Percentiles rank a stretch among this genome's conserved stretches.
phyloP scores from a whole-genome alignment of 2,113 vertebrate genomes.

The Crypturellus undulatus region DNA sequence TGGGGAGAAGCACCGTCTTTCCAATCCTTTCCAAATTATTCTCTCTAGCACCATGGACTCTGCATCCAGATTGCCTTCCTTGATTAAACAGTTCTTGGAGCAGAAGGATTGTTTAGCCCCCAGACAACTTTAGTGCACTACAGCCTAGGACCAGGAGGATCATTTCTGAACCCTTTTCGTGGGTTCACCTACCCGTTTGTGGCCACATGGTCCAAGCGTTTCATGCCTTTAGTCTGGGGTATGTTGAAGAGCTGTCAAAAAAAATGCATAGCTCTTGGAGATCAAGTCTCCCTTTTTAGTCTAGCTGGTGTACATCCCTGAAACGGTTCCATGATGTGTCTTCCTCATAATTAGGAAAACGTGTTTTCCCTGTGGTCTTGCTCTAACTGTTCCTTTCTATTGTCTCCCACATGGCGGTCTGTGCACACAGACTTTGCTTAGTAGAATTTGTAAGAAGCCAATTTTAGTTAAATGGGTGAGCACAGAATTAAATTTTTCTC shows the following conservation, averaged over 20 bases:
- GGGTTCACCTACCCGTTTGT: accelerated
- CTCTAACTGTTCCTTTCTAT: not conserved
- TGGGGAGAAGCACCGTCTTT: accelerated
- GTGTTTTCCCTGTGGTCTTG: not conserved
- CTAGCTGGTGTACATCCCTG: not conserved
- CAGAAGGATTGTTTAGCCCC: not conserved
- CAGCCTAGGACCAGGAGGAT: not conserved
- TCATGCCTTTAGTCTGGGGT: not conserved
- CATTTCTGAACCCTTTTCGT: not conserved
- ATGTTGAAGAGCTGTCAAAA: not conserved
- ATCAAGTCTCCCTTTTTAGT: not conserved
- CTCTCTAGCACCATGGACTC: not conserved
- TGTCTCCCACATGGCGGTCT: accelerated
- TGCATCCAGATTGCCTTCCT: not conserved
- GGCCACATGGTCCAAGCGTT: not conserved
- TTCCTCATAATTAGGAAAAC: not conserved
- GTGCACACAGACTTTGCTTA: not conserved
- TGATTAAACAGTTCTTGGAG: not conserved
- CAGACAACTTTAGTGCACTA: accelerated
- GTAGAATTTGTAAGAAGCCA: not conserved
- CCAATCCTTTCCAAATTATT: not conserved
- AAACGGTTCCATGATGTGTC: not conserved
- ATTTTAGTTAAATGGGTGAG: not conserved
- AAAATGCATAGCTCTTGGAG: not conserved
- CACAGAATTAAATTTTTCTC: not conserved